Evolutionary conservation across 1,140 invertebrate species (phyloP).

Genomic region (Antheraea pernyi): DNA sequence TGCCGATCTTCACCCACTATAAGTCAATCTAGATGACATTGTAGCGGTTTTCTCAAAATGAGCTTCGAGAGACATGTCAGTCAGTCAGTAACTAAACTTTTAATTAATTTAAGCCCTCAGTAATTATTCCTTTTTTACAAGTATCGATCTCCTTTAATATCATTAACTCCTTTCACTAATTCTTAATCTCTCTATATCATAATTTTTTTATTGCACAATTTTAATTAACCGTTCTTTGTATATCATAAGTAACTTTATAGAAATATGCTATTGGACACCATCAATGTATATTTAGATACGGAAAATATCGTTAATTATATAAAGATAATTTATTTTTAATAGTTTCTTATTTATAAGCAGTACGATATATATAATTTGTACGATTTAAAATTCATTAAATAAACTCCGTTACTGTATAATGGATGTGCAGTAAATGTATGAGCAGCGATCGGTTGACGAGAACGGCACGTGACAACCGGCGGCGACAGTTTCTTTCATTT

Average conservation of each 20-base stretch:
- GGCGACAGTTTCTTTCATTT: constrained; percentile 35
- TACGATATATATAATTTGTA: background rate
- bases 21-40: background rate
- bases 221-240: too few species aligned
- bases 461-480: constrained; percentile 19
- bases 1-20: constrained; percentile 21
- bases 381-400: background rate
- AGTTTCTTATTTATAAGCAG: background rate
- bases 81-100: background rate
- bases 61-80: background rate
- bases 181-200: too few species aligned
- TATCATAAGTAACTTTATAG: too few species aligned
- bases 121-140: too few species aligned
- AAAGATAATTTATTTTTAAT: too few species aligned
- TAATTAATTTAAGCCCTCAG: too few species aligned
- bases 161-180: too few species aligned
- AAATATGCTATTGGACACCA: too few species aligned
- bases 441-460: constrained; percentile 10
- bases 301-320: too few species aligned
- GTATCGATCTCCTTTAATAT: too few species aligned
- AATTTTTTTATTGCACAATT: too few species aligned
- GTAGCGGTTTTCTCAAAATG: background rate
- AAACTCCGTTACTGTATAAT: background rate
- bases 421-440: background rate
- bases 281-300: too few species aligned